Conservation (phyloP, 2,113 vertebrate species). For the Sialia sialis region DNA sequence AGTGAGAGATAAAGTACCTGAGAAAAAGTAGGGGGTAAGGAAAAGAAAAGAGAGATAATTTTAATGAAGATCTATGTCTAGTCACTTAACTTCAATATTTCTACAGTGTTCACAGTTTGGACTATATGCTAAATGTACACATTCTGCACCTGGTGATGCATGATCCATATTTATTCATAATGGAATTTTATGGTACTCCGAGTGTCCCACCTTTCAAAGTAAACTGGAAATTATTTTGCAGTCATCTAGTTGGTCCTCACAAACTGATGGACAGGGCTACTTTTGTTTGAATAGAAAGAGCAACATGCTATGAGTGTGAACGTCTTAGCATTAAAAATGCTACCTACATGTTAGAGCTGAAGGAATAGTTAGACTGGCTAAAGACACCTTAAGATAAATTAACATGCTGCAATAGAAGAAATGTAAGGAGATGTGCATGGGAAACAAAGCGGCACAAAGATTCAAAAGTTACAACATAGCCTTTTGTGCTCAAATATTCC, state of each 20-base stretch:
- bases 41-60: neutral
- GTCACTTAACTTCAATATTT: neutral
- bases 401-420: neutral
- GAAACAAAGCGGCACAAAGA: neutral
- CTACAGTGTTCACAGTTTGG: neutral
- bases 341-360: neutral
- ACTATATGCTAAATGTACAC: neutral
- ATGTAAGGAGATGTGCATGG: neutral
- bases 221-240: neutral
- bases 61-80: slow-evolving; percentile 17
- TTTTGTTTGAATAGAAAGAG: neutral
- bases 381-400: neutral
- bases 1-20: neutral
- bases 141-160: neutral
- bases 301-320: neutral
- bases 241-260: neutral
- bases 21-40: neutral
- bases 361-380: neutral
- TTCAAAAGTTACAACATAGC: neutral
- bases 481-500: neutral
- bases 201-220: neutral
- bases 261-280: neutral
- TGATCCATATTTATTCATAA: neutral
- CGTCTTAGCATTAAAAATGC: neutral
- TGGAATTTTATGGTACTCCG: neutral